Conservation (phyloP, 2,797 vertebrate species). For the Linurgus olivaceus region DNA sequence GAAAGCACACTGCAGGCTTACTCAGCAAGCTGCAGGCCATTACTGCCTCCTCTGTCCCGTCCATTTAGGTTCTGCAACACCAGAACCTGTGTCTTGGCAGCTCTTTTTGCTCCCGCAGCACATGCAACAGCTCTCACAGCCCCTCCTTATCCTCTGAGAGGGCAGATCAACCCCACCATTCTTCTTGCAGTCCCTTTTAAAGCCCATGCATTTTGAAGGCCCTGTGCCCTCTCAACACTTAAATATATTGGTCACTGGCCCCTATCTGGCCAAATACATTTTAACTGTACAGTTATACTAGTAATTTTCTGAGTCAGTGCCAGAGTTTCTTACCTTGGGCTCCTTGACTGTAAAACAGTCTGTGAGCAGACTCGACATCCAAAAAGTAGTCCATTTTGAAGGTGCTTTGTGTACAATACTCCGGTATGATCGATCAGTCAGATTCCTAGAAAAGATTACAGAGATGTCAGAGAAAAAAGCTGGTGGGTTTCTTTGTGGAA, state of each 20-base stretch:
- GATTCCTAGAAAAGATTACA: constrained; percentile 44
- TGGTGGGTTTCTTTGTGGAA: background rate
- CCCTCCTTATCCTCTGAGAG: background rate
- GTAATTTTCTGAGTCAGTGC: background rate
- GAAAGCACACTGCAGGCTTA: background rate
- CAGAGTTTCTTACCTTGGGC: constrained; percentile 78
- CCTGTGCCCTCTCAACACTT: background rate
- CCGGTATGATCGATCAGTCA: constrained; percentile 31
- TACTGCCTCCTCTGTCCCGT: background rate
- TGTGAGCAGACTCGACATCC: constrained; percentile 81
- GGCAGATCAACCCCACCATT: background rate
- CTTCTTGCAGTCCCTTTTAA: background rate
- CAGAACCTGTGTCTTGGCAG: background rate
- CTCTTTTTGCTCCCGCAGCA: background rate
- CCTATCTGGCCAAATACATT: background rate
- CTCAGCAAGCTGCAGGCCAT: fast-evolving
- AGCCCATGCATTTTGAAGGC: background rate
- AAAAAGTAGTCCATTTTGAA: constrained; percentile 82
- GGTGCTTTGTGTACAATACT: constrained; percentile 26
- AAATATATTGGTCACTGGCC: background rate
- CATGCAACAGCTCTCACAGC: background rate
- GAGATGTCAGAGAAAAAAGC: constrained; percentile 6
- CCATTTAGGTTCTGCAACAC: background rate
- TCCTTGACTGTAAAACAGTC: constrained; percentile 82
- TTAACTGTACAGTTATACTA: background rate